Evolutionary conservation across 1,140 invertebrate species (phyloP).

Genomic region (Drosophila kanapiae): DNA sequence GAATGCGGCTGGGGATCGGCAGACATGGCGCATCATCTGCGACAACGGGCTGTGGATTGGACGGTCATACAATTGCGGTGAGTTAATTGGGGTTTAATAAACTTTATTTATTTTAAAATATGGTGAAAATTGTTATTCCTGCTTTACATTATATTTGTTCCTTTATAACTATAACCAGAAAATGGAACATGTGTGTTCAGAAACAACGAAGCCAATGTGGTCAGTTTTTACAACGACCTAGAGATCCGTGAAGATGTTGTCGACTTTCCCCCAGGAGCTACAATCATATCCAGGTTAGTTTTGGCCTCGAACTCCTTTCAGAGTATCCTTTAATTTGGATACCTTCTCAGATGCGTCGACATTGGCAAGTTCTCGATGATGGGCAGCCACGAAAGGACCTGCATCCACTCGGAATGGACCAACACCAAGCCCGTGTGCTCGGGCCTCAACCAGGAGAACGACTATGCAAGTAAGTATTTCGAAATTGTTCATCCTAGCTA

Average conservation of each 20-base stretch:
- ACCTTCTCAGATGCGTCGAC: conserved; percentile 89
- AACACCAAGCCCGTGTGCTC: conserved; percentile 91
- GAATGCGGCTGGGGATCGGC: conserved; percentile 91
- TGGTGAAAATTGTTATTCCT: not conserved
- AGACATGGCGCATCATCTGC: conserved; percentile 93
- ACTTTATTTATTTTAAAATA: no score
- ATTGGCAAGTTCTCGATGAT: conserved; percentile 91
- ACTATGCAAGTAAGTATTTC: conserved; percentile 90
- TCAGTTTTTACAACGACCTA: conserved; percentile 92
- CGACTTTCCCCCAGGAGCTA: conserved; percentile 91
- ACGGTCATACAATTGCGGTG: conserved; percentile 90
- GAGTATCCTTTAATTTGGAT: not conserved
- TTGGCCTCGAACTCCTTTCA: no score
- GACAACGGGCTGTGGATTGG: conserved; percentile 94
- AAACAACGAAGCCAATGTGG: conserved; percentile 92
- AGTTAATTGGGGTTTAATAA: conserved; percentile 23
- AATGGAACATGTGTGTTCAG: conserved; percentile 91
- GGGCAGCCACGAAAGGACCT: conserved; percentile 88
- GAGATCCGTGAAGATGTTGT: conserved; percentile 90
- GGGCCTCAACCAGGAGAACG: conserved; percentile 93
- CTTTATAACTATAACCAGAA: conserved; percentile 72
- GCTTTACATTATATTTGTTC: not conserved
- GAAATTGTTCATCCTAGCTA: not conserved
- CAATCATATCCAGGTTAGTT: conserved; percentile 88
- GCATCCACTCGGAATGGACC: conserved; percentile 92